Conservation (phyloP, 2,797 vertebrate species). For the Gorsachius magnificus region DNA sequence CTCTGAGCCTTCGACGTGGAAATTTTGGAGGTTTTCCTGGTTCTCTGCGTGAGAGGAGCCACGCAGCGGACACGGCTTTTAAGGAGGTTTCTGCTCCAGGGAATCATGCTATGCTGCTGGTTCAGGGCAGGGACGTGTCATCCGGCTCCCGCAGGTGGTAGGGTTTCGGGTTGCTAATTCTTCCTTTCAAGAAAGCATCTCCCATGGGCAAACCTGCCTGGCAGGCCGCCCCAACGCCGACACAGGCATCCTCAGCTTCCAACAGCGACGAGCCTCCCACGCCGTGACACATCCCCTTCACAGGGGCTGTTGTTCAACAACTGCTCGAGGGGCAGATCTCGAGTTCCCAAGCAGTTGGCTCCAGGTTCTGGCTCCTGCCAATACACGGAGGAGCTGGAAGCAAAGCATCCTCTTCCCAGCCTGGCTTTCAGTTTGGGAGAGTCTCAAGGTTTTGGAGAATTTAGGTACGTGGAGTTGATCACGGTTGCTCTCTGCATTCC, state of each 20-base stretch:
- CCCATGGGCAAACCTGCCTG: slow-evolving; percentile 12
- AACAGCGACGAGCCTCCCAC: background rate
- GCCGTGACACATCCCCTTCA: background rate
- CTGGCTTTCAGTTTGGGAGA: background rate
- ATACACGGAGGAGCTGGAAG: background rate
- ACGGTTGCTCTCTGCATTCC: background rate
- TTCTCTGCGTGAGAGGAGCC: background rate
- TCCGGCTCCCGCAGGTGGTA: background rate
- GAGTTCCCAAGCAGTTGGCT: background rate
- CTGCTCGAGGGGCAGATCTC: background rate
- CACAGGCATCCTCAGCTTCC: background rate
- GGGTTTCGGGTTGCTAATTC: background rate
- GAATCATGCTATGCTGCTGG: background rate
- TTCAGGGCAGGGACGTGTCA: background rate
- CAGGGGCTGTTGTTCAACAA: background rate
- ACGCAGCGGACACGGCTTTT: background rate
- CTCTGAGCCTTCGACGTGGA: background rate
- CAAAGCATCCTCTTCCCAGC: background rate
- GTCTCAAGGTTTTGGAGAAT: background rate
- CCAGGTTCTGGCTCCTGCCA: background rate
- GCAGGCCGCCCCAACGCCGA: background rate
- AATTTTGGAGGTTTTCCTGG: background rate
- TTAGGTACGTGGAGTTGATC: background rate
- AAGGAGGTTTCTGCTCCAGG: background rate
- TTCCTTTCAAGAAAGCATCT: background rate